Conservation (phyloP, 2,797 vertebrate genomes). For the Phaenicophaeus curvirostris region DNA sequence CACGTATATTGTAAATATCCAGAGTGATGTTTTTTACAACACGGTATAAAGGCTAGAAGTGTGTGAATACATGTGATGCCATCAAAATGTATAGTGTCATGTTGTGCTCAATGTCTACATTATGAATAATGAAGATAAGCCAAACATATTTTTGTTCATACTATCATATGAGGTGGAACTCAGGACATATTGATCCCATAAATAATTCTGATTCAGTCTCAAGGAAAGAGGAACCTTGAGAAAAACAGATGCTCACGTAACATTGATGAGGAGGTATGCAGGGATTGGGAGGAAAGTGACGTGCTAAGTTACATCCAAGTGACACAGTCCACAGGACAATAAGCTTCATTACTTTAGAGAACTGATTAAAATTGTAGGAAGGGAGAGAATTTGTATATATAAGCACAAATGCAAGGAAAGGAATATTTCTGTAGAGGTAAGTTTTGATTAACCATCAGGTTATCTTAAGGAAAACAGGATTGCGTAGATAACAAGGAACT, state of each 20-base stretch:
- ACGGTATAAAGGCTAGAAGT: neutral
- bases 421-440: neutral
- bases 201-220: neutral
- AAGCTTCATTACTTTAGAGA: neutral
- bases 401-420: neutral
- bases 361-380: neutral
- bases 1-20: neutral
- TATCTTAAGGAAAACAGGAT: neutral
- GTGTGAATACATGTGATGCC: neutral
- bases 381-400: neutral
- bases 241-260: neutral
- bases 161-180: neutral
- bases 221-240: neutral
- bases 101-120: neutral
- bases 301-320: neutral
- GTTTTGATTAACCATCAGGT: neutral
- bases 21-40: neutral
- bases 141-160: neutral
- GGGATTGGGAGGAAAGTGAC: neutral
- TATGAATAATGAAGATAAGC: neutral
- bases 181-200: neutral
- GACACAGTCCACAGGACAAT: neutral
- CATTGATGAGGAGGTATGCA: neutral
- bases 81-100: neutral
- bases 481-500: neutral